Conservation (phyloP, 1,140 invertebrate species). For the Aphelenchoides besseyi region DNA sequence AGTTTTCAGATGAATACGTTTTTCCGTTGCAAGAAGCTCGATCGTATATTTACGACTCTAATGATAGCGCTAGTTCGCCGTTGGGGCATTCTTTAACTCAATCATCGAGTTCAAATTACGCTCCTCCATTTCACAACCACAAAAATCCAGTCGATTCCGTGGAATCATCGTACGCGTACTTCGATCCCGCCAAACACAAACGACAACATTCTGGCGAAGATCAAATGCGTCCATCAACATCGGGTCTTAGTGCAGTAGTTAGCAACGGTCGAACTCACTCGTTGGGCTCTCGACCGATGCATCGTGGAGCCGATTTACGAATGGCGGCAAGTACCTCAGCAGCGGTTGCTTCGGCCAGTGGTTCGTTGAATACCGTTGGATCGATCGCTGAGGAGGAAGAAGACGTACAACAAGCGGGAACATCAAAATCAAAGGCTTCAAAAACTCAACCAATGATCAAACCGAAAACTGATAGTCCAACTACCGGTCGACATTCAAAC, state of each 20-base stretch:
- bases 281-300: conserved; percentile 29
- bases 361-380: conserved; percentile 20
- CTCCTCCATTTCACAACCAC: background rate
- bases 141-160: too few species aligned
- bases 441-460: background rate
- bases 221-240: background rate
- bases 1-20: conserved; percentile 21
- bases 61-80: conserved; percentile 19
- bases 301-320: background rate
- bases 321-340: background rate
- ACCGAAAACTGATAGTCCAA: background rate
- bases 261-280: conserved; percentile 29
- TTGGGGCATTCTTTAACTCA: background rate
- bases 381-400: conserved; percentile 8
- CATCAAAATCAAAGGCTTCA: background rate
- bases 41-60: conserved; percentile 27
- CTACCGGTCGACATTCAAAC: background rate
- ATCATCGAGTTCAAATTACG: background rate
- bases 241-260: background rate
- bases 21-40: conserved; percentile 31
- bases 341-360: background rate
- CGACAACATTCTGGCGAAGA: background rate
- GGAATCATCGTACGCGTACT: background rate
- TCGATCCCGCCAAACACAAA: background rate
- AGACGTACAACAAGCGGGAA: background rate